Conservation (phyloP, 1,140 invertebrate species). For the Oppia nitens region DNA sequence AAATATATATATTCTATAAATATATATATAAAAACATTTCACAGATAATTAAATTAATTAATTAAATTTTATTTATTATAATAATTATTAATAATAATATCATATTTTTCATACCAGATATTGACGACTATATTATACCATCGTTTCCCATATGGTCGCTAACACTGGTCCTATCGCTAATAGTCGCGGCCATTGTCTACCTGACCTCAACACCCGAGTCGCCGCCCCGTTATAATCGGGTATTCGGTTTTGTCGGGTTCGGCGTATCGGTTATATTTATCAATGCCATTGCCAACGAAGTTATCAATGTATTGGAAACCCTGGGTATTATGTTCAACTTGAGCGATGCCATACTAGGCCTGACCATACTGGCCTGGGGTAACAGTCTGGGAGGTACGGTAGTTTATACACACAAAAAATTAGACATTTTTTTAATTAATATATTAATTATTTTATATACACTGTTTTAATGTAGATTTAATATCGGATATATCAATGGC, state of each 20-base stretch:
- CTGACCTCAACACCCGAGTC: constrained; percentile 27
- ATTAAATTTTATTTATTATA: background rate
- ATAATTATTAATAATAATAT: constrained; percentile 13
- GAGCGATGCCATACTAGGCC: constrained; percentile 44
- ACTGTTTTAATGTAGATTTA: constrained; percentile 20
- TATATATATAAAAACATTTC: background rate
- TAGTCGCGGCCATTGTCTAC: constrained; percentile 23
- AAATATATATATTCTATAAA: too few species aligned
- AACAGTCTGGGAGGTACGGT: constrained; percentile 46
- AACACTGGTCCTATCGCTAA: constrained; percentile 23
- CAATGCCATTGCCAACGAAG: constrained; percentile 45
- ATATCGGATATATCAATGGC: constrained; percentile 46
- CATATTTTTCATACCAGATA: constrained; percentile 24
- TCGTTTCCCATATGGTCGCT: constrained; percentile 26
- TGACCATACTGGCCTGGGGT: constrained; percentile 50
- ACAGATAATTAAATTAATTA: background rate
- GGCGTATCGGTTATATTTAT: constrained; percentile 44
- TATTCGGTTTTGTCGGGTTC: constrained; percentile 45
- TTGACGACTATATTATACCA: constrained; percentile 18
- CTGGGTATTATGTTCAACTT: constrained; percentile 41
- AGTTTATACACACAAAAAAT: background rate
- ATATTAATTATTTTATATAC: background rate
- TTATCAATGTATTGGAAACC: constrained; percentile 41
- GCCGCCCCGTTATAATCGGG: constrained; percentile 29
- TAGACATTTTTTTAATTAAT: background rate